These are phyloP conservation scores for Neoniphon sammara DNA, from an alignment of 2,797 vertebrate genomes.

Conservation along the genomic window DNA sequence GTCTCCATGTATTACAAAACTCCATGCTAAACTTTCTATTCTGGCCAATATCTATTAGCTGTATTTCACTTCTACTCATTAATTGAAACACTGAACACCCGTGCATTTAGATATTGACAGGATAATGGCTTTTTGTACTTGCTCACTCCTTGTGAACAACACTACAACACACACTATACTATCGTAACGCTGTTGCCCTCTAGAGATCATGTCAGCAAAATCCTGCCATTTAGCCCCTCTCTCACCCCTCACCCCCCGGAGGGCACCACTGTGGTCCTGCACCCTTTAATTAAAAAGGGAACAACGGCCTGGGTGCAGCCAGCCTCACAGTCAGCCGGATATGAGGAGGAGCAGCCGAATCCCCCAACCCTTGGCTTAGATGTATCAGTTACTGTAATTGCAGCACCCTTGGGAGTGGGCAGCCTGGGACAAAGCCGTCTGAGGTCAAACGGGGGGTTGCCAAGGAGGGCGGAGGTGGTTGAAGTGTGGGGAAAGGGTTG, in stretches of 20 bases:
- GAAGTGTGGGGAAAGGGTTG: slow-evolving; percentile 67
- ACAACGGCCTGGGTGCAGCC: slow-evolving; percentile 77
- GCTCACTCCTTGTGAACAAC: slow-evolving; percentile 31
- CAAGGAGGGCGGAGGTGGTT: slow-evolving; percentile 65
- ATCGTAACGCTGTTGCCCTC: slow-evolving; percentile 55
- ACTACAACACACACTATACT: slow-evolving; percentile 11
- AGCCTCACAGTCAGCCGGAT: slow-evolving; percentile 80
- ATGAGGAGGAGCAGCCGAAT: slow-evolving; percentile 77
- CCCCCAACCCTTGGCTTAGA: slow-evolving; percentile 79
- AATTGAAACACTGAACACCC: not conserved
- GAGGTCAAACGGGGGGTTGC: slow-evolving; percentile 77
- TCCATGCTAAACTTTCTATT: not conserved
- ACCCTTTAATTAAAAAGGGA: slow-evolving; percentile 83
- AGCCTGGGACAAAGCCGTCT: slow-evolving; percentile 77
- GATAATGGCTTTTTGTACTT: slow-evolving; percentile 48
- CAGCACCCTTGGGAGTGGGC: slow-evolving; percentile 77
- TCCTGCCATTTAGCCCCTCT: slow-evolving; percentile 37
- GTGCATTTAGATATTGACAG: slow-evolving; percentile 11
- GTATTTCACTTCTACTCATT: not conserved
- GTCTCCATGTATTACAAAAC: not conserved
- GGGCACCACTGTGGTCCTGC: slow-evolving; percentile 65
- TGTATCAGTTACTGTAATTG: slow-evolving; percentile 86
- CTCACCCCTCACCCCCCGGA: slow-evolving; percentile 36
- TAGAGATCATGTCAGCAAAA: slow-evolving; percentile 56
- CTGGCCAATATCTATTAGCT: not conserved